Base-by-base conservation (phyloP, 2,797 vertebrate species). In the Chiroxiphia lanceolata region DNA sequence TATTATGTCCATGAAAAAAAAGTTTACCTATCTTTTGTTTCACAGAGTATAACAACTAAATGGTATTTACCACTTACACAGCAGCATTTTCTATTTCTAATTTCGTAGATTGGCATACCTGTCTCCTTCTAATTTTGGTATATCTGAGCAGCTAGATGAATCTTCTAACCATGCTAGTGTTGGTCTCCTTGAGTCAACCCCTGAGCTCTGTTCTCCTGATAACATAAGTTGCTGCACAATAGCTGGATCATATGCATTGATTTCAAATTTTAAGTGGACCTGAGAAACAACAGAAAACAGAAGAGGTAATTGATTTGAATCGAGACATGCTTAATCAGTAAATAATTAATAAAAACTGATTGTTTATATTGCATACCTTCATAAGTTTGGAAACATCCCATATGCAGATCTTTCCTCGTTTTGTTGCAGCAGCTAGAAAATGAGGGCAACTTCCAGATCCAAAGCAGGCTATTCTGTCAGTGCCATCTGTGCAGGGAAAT, bases 371-470 rank as follows among this genome's bases (percentile, higher is more conserved):
- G 57, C 64, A 85, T 96, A 99, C 99, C 99, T 99, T 99, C 99
- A 99, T 99, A 97, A 99, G 99, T 98, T 99, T 99, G 85, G 99
- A 99, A 96, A 99, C 99, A 91, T 99, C 99, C 99, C 99, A 99
- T 97, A 99, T 98, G 94, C 99, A 99, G 97, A 99, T 99, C 96
- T 99, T 99, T 80, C 99, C 99, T 97, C 99, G 98, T 97, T 99
- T 99, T 78, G 99, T 99, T 96, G 99, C 99, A 69, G 99, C 99
- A 94, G 99, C 99, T 87, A 99, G 97, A 96, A 99, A 99, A 97
- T 99, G 99, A 57, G 99, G 99, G 94, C 99, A 99, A 97, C 99
- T 99, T 87, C 99, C 99, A 23, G 99, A 99, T 51, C 99, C 99
- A 83, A 99, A 99, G 97, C 99, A 99, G 90, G 98, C 98, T 70